Evolutionary conservation across 1,140 invertebrate species (phyloP), one percentile per base, ranked within the genome.

Genomic region (Papilio polyxenes): DNA sequence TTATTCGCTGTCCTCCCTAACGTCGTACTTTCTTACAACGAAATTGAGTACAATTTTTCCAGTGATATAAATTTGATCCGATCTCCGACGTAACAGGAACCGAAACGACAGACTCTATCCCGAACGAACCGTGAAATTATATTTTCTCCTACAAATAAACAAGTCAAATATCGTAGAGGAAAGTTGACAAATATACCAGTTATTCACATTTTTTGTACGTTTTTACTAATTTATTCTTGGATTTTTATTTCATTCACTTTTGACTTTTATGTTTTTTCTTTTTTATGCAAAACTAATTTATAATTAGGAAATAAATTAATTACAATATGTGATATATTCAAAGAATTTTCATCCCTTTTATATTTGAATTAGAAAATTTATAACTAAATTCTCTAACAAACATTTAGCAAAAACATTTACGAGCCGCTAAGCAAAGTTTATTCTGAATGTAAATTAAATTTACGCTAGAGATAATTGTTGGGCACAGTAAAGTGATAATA

Each of bases 41-140:
- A 72, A 72, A 72, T 72, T 72, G 65, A 37, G 65, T 72, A 72
- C 13, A 72, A 31, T 37, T 72, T 72, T 37, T 13, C 65, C 31
- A 7, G 65, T 37, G 62, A 72, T 37, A 72, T 72, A 72, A 72
- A 40, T 72, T 72, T 37, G 31, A 72, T 72, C 31, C 13, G 65
- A 72, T 72, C 65, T 72, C 31, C 65, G 65, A 13, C 65, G 65
- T 11, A 37, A 37, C 15, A 72, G 65, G 65, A 72, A 72, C 23
- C 65, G 65, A 72, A 72, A 72, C 65, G 65, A 37, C 65, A 31
- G 65, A 72, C 65, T 15, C 31, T 7, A 44, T 37, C 65, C 23
- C 11, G 6, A 8, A 15, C 65, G 65, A 72, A 72, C 65, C 65
- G 65, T 72, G 65, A 72, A 72, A 72, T 72, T 72, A 72, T 72